A percentile compares a stretch with the other conserved stretches of the same genome.
Evolutionary conservation across 2,797 vertebrate species (phyloP).

Genomic region (Eleutherodactylus coqui): DNA sequence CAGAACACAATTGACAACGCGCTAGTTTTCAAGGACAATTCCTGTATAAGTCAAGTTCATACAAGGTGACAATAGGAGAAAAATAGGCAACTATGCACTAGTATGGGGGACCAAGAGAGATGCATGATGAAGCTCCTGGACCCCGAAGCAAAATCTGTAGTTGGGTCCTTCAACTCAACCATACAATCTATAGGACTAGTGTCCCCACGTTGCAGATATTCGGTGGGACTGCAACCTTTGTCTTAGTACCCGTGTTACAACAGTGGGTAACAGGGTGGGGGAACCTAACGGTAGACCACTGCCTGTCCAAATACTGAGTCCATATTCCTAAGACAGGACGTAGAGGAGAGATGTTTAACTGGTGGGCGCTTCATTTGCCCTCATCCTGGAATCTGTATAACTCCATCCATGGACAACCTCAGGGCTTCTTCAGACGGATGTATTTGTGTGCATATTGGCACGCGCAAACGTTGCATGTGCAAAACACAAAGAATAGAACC

Average conservation of each 20-base stretch:
- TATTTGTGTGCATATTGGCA: too few relatives aligned
- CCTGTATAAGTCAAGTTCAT: not conserved
- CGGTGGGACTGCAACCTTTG: not conserved
- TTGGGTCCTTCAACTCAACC: not conserved
- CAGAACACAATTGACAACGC: not conserved
- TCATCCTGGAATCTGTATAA: too few relatives aligned
- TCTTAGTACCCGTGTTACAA: not conserved
- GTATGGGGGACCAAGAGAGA: not conserved
- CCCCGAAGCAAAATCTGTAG: not conserved
- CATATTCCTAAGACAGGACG: too few relatives aligned
- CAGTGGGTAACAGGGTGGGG: not conserved
- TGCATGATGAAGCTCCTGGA: not conserved
- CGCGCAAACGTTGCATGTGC: too few relatives aligned
- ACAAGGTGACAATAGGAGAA: not conserved
- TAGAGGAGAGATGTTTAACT: too few relatives aligned
- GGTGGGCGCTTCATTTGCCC: too few relatives aligned
- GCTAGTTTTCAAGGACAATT: not conserved
- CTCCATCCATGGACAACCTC: too few relatives aligned
- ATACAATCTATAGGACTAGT: not conserved
- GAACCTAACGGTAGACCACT: too few relatives aligned
- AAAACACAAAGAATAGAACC: too few relatives aligned
- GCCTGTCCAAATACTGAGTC: too few relatives aligned
- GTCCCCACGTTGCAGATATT: not conserved
- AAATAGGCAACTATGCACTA: not conserved
- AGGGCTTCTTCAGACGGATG: too few relatives aligned